Conservation (phyloP, 2,113 vertebrate genomes). For the Sciurus niger region DNA sequence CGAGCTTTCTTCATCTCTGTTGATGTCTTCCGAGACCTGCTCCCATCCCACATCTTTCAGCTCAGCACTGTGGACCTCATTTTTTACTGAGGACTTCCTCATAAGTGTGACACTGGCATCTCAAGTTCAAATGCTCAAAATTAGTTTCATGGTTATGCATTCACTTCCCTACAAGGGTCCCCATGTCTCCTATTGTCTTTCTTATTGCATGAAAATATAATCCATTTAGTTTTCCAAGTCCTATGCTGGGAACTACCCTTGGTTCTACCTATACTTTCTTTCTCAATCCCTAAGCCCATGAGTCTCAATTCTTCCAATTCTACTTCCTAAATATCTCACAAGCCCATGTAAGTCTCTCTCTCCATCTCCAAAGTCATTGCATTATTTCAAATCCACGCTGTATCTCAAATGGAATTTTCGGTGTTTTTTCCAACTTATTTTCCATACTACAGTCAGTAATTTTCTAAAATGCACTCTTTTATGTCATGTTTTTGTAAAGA, state of each 20-base stretch:
- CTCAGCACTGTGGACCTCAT: neutral
- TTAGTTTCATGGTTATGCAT: neutral
- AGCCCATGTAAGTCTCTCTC: neutral
- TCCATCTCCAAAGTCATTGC: neutral
- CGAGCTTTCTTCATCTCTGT: neutral
- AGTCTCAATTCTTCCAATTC: neutral
- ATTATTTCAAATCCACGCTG: neutral
- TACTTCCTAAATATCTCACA: conserved; percentile 18
- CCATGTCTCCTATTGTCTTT: neutral
- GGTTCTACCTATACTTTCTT: neutral
- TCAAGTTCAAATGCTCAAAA: neutral
- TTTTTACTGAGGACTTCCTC: neutral
- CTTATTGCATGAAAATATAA: neutral
- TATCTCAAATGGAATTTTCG: neutral
- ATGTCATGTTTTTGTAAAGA: neutral
- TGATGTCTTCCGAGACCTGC: neutral
- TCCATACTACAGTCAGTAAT: neutral
- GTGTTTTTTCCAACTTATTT: neutral
- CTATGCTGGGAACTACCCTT: neutral
- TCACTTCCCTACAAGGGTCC: neutral
- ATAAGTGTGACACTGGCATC: neutral
- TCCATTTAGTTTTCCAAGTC: neutral
- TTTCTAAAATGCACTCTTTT: neutral
- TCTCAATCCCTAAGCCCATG: neutral
- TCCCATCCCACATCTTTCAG: neutral